These are phyloP conservation scores for Sebastes flavidus DNA, from an alignment of 2,797 vertebrate species.

Conservation along the genomic window DNA sequence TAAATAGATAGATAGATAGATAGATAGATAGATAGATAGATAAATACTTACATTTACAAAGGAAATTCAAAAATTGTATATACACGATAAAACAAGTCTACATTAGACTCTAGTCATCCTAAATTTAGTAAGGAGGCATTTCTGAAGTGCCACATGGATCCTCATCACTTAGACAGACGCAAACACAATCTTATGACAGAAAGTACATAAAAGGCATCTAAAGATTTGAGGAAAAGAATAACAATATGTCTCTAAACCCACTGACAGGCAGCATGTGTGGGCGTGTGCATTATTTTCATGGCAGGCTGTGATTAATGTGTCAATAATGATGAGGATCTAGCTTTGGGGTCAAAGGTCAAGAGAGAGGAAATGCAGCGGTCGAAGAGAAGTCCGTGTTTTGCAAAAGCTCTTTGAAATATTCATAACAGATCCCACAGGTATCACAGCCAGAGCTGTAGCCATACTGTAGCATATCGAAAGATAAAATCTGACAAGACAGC, in stretches of 20 bases:
- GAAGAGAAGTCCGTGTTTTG: neutral
- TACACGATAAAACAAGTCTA: neutral
- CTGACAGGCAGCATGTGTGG: neutral
- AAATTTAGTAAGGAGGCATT: neutral
- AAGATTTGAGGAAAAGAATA: neutral
- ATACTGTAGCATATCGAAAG: neutral
- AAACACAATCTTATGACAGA: neutral
- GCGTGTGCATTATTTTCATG: neutral
- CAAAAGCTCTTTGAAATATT: neutral
- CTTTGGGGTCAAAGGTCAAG: constrained; percentile 42
- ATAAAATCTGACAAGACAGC: neutral
- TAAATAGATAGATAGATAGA: no score
- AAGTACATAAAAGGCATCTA: neutral
- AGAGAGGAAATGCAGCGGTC: neutral
- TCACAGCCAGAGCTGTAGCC: neutral
- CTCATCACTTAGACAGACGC: neutral
- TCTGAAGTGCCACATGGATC: neutral
- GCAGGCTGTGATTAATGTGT: constrained; percentile 11
- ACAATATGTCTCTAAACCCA: neutral
- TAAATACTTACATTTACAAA: neutral
- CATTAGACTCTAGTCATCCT: neutral
- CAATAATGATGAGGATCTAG: neutral
- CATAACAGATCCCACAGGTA: neutral
- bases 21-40: no score
- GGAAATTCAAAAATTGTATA: neutral